Base-by-base conservation (phyloP, 2,888 invertebrate species). In the Apamea sordens region DNA sequence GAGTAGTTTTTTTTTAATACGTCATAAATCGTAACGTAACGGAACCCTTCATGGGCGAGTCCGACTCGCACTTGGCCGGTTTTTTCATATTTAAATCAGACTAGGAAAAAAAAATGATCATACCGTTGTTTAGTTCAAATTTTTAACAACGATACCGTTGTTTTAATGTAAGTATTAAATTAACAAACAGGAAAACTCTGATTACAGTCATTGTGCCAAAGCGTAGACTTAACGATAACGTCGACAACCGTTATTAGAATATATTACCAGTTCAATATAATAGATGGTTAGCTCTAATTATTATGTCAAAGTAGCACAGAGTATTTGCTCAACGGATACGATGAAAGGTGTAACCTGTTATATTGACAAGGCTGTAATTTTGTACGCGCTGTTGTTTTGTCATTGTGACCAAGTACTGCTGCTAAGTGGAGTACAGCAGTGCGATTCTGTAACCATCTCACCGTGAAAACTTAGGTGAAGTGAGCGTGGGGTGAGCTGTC, bases 301-400 rank as follows among this genome's bases (percentile, higher is more conserved):
- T 86, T 86, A 86, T 76, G 80, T 74, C 80, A 78, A 79, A 73
- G 79, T 86, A 76, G 65, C 59, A 59, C 59, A 83, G 47, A 59
- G 73, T 79, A 63, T 83, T 86, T 80, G 70, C 50, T 79, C 79
- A 80, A 78, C 69, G 36, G 72, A 67, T 36, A 44, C 59, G 56
- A 85, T 73, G 80, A 79, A 74, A 65, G 68, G 67, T 50, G n/a
- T 59, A n/a, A 63, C 53, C 21, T 56, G 47, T 53, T 75, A 32
- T 21, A 36, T 72, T 56, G 32, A 56, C 28, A 59, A 28, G 47
- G 61, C 44, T 68, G 44, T 80, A 24, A 73, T 80, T 73, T 80
- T 18, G 44, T 18, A 6, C 2, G 11, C 11, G 15, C 4, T 28
- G 36, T 64, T 64, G 47, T 59, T 50, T 61, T 61, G 59, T 28